Evolutionary conservation across 2,888 invertebrate species (phyloP).

Genomic region (Caenorhabditis parvicauda): DNA sequence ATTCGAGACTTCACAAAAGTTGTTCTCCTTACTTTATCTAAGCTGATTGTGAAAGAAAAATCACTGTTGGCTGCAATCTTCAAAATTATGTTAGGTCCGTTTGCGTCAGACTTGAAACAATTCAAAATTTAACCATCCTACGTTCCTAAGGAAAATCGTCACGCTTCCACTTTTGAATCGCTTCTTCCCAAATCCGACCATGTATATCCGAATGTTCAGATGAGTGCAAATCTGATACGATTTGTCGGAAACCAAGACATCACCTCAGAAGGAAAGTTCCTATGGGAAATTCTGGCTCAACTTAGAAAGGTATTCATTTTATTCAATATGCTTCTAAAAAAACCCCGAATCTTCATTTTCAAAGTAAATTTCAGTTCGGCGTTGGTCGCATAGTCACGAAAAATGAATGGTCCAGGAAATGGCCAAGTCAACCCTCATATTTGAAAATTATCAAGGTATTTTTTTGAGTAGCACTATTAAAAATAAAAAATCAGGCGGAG

Average conservation of each 20-base stretch:
- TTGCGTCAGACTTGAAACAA: too few species aligned
- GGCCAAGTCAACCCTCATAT: constrained; percentile 59
- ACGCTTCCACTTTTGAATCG: too few species aligned
- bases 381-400: constrained; percentile 58
- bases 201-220: too few species aligned
- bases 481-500: constrained; percentile 37
- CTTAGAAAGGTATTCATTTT: constrained; percentile 27
- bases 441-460: constrained; percentile 52
- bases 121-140: too few species aligned
- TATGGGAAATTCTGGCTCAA: constrained; percentile 61
- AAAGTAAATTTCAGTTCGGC: constrained; percentile 41
- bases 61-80: too few species aligned
- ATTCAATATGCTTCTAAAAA: background rate
- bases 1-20: too few species aligned
- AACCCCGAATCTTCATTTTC: background rate
- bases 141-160: too few species aligned
- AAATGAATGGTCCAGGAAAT: constrained; percentile 60
- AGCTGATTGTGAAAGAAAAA: too few species aligned
- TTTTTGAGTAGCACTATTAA: constrained; percentile 1
- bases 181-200: too few species aligned
- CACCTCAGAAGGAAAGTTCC: constrained; percentile 56
- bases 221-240: constrained; percentile 36
- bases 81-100: too few species aligned
- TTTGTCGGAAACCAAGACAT: constrained; percentile 59
- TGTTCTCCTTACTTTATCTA: too few species aligned